Evolutionary conservation across 2,113 vertebrate species (phyloP).

Genomic region (Neodontobutis hainanensis): DNA sequence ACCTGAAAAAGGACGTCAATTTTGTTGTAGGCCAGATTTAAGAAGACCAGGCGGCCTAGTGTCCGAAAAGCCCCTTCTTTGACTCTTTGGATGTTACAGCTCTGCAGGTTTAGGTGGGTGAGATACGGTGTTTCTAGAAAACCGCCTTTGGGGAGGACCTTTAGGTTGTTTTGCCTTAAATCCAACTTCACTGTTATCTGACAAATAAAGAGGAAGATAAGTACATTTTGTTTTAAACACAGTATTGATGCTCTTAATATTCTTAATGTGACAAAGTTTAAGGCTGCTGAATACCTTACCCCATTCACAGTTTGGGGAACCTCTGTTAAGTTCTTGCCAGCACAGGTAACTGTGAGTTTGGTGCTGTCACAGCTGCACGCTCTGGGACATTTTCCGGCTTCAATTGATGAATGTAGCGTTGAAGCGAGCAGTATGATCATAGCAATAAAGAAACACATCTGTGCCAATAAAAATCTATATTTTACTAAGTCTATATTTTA

Average conservation of each 20-base stretch:
- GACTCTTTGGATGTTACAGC: conserved; percentile 81
- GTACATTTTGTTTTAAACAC: neutral
- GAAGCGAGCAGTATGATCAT: conserved; percentile 25
- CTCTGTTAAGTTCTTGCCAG: conserved; percentile 82
- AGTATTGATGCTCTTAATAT: neutral
- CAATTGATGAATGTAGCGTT: neutral
- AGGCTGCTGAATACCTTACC: conserved; percentile 72
- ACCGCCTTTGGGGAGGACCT: conserved; percentile 69
- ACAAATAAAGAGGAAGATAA: neutral
- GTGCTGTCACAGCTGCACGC: conserved; percentile 85
- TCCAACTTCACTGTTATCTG: conserved; percentile 88
- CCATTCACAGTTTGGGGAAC: conserved; percentile 82
- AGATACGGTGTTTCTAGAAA: conserved; percentile 84
- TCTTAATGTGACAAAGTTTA: neutral
- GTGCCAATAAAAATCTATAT: neutral
- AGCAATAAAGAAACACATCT: conserved; percentile 51
- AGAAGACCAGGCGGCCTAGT: conserved; percentile 85
- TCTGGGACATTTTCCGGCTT: conserved; percentile 77
- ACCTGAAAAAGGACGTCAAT: conserved; percentile 87
- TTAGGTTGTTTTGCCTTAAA: conserved; percentile 84
- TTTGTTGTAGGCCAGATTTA: conserved; percentile 88
- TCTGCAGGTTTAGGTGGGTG: conserved; percentile 87
- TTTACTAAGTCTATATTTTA: no score
- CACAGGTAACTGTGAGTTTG: conserved; percentile 78
- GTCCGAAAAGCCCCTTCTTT: conserved; percentile 89